Conservation (phyloP, 2,113 vertebrate genomes). For the Morone chrysops region DNA sequence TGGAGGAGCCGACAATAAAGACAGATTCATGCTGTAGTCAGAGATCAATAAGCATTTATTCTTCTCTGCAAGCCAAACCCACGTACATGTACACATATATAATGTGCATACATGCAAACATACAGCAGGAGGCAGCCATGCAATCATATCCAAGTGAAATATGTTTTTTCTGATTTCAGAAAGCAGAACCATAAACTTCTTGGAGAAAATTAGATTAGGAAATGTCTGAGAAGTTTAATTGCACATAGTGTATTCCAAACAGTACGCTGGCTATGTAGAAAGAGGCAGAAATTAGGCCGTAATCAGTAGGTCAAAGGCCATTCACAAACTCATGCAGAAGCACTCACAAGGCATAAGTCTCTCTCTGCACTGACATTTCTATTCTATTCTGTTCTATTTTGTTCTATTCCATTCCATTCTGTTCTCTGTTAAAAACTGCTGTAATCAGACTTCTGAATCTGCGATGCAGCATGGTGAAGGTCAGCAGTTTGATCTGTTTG, state of each 20-base stretch:
- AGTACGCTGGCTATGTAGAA: neutral
- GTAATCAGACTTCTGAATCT: conserved; percentile 14
- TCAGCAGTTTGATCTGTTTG: conserved; percentile 68
- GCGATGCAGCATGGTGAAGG: conserved; percentile 21
- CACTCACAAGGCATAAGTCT: neutral
- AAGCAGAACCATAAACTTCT: neutral
- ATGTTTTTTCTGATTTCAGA: neutral
- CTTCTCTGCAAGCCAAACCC: conserved; percentile 34
- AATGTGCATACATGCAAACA: conserved; percentile 7
- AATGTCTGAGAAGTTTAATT: neutral
- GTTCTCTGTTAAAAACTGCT: neutral
- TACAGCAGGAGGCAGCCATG: neutral
- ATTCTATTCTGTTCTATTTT: too few relatives aligned
- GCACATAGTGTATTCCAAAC: neutral
- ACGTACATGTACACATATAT: conserved; percentile 7
- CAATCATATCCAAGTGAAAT: neutral
- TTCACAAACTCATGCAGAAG: neutral
- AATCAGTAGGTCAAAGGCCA: neutral
- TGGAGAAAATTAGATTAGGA: neutral
- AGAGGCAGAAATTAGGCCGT: neutral
- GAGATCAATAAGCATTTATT: conserved; percentile 64
- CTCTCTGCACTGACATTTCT: neutral
- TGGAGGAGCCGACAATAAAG: conserved; percentile 40
- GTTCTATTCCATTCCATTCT: conserved; percentile 13
- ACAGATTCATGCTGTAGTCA: conserved; percentile 21